Conservation (phyloP, 2,113 vertebrate genomes). For the Sander vitreus region DNA sequence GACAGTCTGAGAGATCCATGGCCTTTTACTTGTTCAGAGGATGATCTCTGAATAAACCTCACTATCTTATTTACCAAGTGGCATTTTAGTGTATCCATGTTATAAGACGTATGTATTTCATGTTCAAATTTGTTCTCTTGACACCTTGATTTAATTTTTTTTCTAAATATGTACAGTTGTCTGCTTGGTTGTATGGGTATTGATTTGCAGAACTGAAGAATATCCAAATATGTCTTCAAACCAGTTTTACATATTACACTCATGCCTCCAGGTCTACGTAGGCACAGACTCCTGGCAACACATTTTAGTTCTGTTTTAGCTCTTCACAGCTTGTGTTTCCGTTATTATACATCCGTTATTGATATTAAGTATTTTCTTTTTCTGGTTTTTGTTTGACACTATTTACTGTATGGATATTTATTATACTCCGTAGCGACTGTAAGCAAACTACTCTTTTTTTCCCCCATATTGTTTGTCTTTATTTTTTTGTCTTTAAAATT, state of each 20-base stretch:
- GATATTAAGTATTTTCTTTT: slow-evolving; percentile 17
- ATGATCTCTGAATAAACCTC: slow-evolving; percentile 61
- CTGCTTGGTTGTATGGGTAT: slow-evolving; percentile 19
- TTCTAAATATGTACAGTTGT: slow-evolving; percentile 40
- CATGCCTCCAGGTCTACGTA: slow-evolving; percentile 13
- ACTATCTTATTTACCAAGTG: slow-evolving; percentile 48
- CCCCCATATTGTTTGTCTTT: neutral
- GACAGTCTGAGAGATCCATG: slow-evolving; percentile 63
- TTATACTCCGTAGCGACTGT: slow-evolving; percentile 49
- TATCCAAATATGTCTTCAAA: slow-evolving; percentile 38
- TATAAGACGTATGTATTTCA: slow-evolving; percentile 33
- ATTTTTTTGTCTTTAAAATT: slow-evolving; percentile 32
- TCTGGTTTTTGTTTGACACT: slow-evolving; percentile 25
- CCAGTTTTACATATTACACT: slow-evolving; percentile 42
- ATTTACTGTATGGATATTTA: slow-evolving; percentile 49
- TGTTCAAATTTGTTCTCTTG: slow-evolving; percentile 37
- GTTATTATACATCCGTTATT: slow-evolving; percentile 39
- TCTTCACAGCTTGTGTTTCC: slow-evolving; percentile 19
- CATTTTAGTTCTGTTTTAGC: slow-evolving; percentile 27
- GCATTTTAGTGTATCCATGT: slow-evolving; percentile 48
- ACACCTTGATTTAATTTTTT: slow-evolving; percentile 32
- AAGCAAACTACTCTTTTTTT: slow-evolving; percentile 20
- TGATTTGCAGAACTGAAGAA: slow-evolving; percentile 29
- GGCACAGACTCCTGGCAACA: slow-evolving; percentile 22
- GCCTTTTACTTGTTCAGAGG: slow-evolving; percentile 69